Base-by-base conservation (phyloP, 2,113 vertebrate species). In the Chloroceryle aenea region DNA sequence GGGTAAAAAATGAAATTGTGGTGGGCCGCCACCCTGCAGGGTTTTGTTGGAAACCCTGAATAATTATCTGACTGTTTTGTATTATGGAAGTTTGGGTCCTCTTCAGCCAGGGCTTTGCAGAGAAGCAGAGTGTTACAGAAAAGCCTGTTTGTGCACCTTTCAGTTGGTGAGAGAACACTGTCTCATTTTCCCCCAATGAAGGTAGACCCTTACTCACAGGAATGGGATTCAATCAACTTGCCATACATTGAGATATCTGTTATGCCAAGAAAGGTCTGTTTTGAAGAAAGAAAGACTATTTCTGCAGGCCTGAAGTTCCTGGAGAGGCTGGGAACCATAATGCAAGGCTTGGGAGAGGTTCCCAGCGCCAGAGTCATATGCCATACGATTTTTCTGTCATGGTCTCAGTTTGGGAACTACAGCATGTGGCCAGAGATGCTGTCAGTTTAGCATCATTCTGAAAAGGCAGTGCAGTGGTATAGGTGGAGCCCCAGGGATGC, bases 1-100 rank as follows among this genome's bases (percentile, higher is more conserved):
- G 85, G 95, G 72, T 91, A 77, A 91, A 91, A 93, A 95, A 92
- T 96, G 91, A 75, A 95, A 93, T 88, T 92, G 92, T 61, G 91
- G 81, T 95, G 74, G 86, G 91, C 80, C 30, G 0, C 96, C 93
- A 95, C 93, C 87, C 85, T 89, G 82, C 77, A 95, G 90, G 64
- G 78, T 77, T 91, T 96, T 89, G 75, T 79, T 96, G 92, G 85
- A 94, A 97, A 93, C 38, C 29, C 73, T 92, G 90, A 94, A 94
- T 96, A 95, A 95, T 92, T 92, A 77, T 86, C 75, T 95, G 85
- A 81, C 71, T 78, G 80, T 81, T 95, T 93, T 52, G 73, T 38
- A 66, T 91, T 81, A 42, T 84, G 52, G 85, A 83, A 87, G 83
- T 61, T 79, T 62, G 88, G 34, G 30, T 59, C 68, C 30, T 69